phyloP scores from a whole-genome alignment of 2,797 vertebrate species.

The Aplochiton taeniatus region DNA sequence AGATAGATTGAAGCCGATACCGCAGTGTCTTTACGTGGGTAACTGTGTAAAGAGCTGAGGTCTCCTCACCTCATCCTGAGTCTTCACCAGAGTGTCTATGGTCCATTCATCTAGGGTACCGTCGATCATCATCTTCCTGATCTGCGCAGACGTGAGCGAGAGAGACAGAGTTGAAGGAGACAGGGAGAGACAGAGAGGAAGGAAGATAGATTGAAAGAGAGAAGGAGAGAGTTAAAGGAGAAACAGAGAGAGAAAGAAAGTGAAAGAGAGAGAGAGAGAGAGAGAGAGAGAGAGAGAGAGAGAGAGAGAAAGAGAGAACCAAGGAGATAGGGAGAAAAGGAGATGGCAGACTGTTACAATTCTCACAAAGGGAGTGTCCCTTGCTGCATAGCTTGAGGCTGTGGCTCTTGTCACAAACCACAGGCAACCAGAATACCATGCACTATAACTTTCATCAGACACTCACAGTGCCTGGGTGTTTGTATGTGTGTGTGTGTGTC shows the following conservation, averaged over 20 bases:
- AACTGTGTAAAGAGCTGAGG: not conserved
- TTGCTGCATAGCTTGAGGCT: no score
- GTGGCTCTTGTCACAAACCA: no score
- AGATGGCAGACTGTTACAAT: no score
- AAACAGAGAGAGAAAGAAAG: not conserved
- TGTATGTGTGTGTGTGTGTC: conserved; percentile 9
- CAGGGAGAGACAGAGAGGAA: conserved; percentile 16
- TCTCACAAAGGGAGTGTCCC: no score
- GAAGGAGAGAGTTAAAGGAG: not conserved
- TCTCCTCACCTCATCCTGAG: conserved; percentile 93
- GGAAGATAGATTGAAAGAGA: not conserved
- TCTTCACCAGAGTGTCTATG: conserved; percentile 93
- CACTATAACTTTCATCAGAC: no score
- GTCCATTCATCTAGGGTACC: conserved; percentile 88
- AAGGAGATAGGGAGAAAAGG: not conserved
- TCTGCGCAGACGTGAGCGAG: conserved; percentile 69
- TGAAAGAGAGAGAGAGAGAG: not conserved
- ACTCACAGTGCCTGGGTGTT: not conserved
- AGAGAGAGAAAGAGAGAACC: not conserved
- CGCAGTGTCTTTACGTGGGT: not conserved
- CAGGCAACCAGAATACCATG: no score
- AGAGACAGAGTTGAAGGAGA: not conserved
- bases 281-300: not conserved
- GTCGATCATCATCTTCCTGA: conserved; percentile 96
- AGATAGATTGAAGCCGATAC: no score